Conservation (phyloP, 2,888 invertebrate species). For the Strigamia transsilvanica region DNA sequence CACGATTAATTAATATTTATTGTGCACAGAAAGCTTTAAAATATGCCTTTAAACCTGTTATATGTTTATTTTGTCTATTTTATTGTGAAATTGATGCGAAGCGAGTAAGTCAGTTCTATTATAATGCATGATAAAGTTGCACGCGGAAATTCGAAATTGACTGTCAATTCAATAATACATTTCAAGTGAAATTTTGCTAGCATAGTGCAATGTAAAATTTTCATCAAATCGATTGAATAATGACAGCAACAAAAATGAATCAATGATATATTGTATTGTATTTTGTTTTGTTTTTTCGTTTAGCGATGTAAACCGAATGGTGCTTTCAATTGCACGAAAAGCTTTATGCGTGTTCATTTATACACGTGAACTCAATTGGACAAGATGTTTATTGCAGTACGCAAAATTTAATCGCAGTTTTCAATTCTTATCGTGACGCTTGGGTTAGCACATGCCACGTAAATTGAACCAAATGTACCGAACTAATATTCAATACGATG, state of each 20-base stretch:
- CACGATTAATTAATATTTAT: background rate
- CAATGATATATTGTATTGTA: background rate
- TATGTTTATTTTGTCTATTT: background rate
- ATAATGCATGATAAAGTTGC: background rate
- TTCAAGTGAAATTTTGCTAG: background rate
- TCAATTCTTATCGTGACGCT: slow-evolving; percentile 17
- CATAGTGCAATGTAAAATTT: background rate
- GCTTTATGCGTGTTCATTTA: background rate
- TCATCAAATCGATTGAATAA: background rate
- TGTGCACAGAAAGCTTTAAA: background rate
- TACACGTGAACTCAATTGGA: background rate
- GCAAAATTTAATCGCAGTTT: slow-evolving; percentile 1
- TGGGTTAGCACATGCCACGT: background rate
- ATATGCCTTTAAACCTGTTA: background rate
- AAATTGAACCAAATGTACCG: no score
- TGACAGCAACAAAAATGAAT: background rate
- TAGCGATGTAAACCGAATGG: background rate
- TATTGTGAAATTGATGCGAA: background rate
- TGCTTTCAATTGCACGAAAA: background rate
- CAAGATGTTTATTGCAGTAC: background rate
- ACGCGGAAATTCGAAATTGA: background rate
- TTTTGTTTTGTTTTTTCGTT: no score
- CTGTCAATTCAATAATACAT: background rate
- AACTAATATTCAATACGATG: background rate
- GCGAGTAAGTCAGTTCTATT: background rate